Evolutionary conservation across 2,797 vertebrate genomes (phyloP).

Genomic region (Catostomus latipinnis): DNA sequence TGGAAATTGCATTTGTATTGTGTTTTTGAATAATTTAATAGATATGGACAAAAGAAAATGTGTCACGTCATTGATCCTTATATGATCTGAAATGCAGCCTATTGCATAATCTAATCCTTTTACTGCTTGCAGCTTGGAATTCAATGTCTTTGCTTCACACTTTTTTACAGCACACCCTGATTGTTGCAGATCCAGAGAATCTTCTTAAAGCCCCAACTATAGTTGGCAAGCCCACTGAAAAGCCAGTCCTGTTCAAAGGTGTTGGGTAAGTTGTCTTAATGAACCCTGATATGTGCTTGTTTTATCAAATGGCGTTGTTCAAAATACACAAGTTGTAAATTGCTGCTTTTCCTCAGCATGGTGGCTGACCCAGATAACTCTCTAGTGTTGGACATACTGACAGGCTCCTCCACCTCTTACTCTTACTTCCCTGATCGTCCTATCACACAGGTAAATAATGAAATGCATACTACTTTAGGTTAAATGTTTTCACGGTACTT

Average conservation of each 20-base stretch:
- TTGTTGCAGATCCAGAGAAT: conserved; percentile 91
- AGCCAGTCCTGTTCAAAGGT: conserved; percentile 93
- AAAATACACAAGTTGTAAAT: neutral
- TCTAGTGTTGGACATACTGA: conserved; percentile 95
- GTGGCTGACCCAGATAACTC: conserved; percentile 98
- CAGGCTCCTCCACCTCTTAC: conserved; percentile 95
- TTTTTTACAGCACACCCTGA: conserved; percentile 86
- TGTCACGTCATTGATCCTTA: too few species aligned
- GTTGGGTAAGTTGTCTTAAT: conserved; percentile 85
- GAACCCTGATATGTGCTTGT: neutral
- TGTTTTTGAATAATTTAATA: too few species aligned
- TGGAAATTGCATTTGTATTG: too few species aligned
- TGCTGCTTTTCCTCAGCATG: conserved; percentile 80
- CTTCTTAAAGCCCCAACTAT: conserved; percentile 96
- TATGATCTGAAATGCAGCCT: too few species aligned
- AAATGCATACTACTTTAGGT: neutral
- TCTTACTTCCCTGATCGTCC: conserved; percentile 96
- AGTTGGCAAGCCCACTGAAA: conserved; percentile 86
- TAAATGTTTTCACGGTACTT: neutral
- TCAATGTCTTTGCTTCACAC: neutral
- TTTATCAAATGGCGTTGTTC: neutral
- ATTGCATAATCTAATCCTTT: too few species aligned
- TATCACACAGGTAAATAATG: conserved; percentile 87
- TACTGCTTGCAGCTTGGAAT: neutral
- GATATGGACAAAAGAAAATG: too few species aligned